Base-by-base conservation (phyloP, 2,797 vertebrate genomes). In the Coreius guichenoti region DNA sequence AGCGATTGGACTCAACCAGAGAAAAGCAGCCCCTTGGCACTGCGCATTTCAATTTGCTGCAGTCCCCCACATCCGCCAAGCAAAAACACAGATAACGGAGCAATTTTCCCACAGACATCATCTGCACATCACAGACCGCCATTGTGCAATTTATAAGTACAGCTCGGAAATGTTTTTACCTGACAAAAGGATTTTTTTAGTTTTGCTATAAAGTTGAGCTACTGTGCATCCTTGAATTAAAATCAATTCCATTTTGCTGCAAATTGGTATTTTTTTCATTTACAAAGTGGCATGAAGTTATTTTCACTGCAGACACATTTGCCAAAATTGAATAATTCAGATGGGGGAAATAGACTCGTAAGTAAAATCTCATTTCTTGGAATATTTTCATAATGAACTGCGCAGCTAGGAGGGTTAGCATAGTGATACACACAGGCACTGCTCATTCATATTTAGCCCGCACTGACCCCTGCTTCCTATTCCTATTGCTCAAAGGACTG, bases 11-110 rank as follows among this genome's bases (percentile, higher is more conserved):
- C 84, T 79, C 77, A 87, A 78, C 84, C 61, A 23, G 56, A 26
- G 26, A 63, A 45, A 68, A 85, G 80, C 78, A 81, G 85, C 78
- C 39, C 54, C 56, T 16, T 43, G 81, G 63, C 69, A 49, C 72
- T 45, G 72, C 21, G 39, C 83, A 79, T 84, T 84, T 84, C 83
- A 79, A 84, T 84, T 69, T 84, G 39, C 83, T 47, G 75, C 65
- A 58, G 65, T 47, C 74, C 9, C 65, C 26, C 49, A 45, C 65
- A 78, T 79, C 51, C 39, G 43, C 43, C 56, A 79, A 73, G 67
- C 54, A 31, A 49, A 85, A 85, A 73, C 83, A 65, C 21, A 80
- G 77, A 85, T 85, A 85, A 74, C 31, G 12, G 17, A 63, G 56
- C 83, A 80, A 79, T 84, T 85, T 85, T 70, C 76, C 43, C 43